Evolutionary conservation across 1,140 invertebrate species (phyloP).

Genomic region (Scaptomyza graminum): DNA sequence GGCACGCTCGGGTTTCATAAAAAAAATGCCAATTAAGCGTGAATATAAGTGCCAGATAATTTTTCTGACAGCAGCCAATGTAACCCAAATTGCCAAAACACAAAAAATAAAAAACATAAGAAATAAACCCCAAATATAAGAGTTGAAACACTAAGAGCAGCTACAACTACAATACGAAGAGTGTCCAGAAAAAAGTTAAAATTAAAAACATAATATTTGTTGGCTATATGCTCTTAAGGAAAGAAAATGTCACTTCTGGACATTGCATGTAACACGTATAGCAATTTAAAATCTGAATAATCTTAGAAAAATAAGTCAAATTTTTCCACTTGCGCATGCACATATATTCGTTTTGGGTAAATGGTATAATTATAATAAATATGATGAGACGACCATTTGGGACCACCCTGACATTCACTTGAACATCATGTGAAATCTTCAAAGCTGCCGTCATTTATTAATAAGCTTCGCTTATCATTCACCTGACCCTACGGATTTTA

Average conservation of each 20-base stretch:
- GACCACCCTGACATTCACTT: constrained; percentile 54
- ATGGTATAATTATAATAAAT: constrained; percentile 8
- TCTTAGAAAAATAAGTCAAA: constrained; percentile 1
- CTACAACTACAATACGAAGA: constrained; percentile 8
- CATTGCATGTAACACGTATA: constrained; percentile 16
- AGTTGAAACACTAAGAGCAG: constrained; percentile 40
- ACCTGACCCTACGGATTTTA: constrained; percentile 3
- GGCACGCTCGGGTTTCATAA: constrained; percentile 78
- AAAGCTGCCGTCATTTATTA: constrained; percentile 60
- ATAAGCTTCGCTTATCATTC: constrained; percentile 66
- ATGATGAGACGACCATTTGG: constrained; percentile 23
- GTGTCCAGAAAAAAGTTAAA: constrained; percentile 31
- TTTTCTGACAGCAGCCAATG: constrained; percentile 80
- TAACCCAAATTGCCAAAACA: constrained; percentile 79
- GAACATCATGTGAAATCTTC: constrained; percentile 50
- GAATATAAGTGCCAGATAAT: constrained; percentile 84
- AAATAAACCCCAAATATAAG: constrained; percentile 47
- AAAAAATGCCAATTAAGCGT: constrained; percentile 84
- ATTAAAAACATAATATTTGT: constrained; percentile 30
- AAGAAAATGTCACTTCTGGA: constrained; percentile 10
- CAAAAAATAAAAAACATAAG: constrained; percentile 11
- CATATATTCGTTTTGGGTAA: not conserved
- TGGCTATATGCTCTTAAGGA: constrained; percentile 26
- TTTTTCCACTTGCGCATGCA: not conserved
- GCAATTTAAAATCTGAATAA: not conserved